Base-by-base conservation (phyloP, 2,113 vertebrate species). In the Elachura formosa region DNA sequence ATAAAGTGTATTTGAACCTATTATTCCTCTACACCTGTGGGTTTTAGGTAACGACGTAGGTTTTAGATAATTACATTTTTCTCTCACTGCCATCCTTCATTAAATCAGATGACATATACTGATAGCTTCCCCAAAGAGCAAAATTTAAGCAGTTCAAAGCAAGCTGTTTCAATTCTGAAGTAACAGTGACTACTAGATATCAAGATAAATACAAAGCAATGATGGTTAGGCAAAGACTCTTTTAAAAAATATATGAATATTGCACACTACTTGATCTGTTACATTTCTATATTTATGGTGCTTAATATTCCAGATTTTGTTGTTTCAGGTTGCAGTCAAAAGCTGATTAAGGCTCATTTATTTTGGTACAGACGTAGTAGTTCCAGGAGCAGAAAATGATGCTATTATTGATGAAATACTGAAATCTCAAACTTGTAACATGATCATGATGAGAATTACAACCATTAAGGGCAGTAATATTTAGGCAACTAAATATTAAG, bases 141-240 rank as follows among this genome's bases (percentile, higher is more conserved):
- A 51, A 64, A 55, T 10, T 46, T 68, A 34, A 67, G 10, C 16
- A 40, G 16, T 48, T 8, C 17, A n/a, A 40, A 46, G 19, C 12
- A 80, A 48, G 28, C 56, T 56, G 3, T 45, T 84, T 80, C 19
- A 51, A 1, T 56, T 81, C 33, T 66, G 19, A 77, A 34, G 55
- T 56, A 66, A 24, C 33, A 43, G 3, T 36, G 48, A 24, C 19
- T 56, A 26, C 4, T n/a, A 25, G 6, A 54, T 26, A 36, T 20
- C 15, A 55, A 72, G 75, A 63, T 11, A 46, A 56, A 46, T 28
- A 14, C 25, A 51, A 64, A 41, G 16, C 14, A 68, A 13, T 11
- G 67, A 40, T 0, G 0, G 5, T 41, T 31, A 24, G 43, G 14
- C 89, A 71, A 75, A 40, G 11, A 54, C 0, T 0, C 3, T 21